Evolutionary conservation across 2,888 invertebrate genomes (phyloP).

Genomic region (Steinernema carpocapsae): DNA sequence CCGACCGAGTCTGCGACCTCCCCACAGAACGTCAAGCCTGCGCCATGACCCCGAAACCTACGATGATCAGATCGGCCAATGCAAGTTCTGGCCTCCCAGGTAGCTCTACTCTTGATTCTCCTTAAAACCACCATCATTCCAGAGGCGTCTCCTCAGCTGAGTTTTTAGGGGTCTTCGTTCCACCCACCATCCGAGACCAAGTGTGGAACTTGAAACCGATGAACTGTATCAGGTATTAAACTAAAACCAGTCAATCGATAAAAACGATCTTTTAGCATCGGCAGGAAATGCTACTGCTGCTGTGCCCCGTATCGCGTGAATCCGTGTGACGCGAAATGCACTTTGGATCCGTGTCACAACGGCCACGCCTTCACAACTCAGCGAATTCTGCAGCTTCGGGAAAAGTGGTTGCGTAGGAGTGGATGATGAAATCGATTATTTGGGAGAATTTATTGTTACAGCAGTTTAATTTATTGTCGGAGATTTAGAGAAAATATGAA

Average conservation of each 20-base stretch:
- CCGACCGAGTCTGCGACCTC: conserved; percentile 63
- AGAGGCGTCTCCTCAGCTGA: conserved; percentile 54
- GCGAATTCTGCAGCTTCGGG: conserved; percentile 19
- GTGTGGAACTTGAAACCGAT: conserved; percentile 61
- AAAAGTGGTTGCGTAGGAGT: background rate
- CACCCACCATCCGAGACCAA: conserved; percentile 58
- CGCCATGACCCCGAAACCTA: conserved; percentile 63
- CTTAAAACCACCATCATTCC: background rate
- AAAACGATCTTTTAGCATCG: conserved; percentile 58
- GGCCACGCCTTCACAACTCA: conserved; percentile 10
- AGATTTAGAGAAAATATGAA: too few relatives aligned
- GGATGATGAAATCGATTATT: too few relatives aligned
- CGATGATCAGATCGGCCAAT: conserved; percentile 51
- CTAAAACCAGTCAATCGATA: background rate
- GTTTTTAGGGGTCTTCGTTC: conserved; percentile 60
- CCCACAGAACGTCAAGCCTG: conserved; percentile 64
- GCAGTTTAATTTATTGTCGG: too few relatives aligned
- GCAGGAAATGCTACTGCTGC: conserved; percentile 61
- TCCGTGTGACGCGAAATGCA: conserved; percentile 52
- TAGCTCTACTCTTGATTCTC: background rate
- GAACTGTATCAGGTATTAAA: conserved; percentile 59
- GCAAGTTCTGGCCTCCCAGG: conserved; percentile 64
- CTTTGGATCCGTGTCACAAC: conserved; percentile 18
- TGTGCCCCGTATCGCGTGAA: conserved; percentile 63
- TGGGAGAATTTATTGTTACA: too few relatives aligned